phyloP scores from a whole-genome alignment of 37 sponge, comb jelly and placozoan species.

The Mnemiopsis leidyi region DNA sequence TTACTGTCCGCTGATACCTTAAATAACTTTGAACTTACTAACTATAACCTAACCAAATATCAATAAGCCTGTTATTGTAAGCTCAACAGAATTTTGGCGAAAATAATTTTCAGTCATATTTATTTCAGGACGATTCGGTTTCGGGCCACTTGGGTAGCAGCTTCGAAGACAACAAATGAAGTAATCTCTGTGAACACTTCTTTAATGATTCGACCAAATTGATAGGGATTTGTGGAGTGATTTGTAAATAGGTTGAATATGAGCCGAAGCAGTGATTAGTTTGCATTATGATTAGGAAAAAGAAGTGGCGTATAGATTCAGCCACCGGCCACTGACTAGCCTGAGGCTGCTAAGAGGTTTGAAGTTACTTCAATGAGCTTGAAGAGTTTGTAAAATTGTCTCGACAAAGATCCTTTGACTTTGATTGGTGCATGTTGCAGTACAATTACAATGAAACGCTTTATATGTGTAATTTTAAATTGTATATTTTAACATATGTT shows the following conservation, averaged over 20 bases:
- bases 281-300: too few species aligned
- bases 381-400: not conserved
- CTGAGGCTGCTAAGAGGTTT: too few species aligned
- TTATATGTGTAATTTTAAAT: not conserved
- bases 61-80: too few species aligned
- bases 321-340: too few species aligned
- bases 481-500: not conserved
- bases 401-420: not conserved
- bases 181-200: not conserved
- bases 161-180: slow-evolving; percentile 17
- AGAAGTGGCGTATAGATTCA: too few species aligned
- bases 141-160: not conserved
- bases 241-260: not conserved
- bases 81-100: too few species aligned
- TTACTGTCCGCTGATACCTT: too few species aligned
- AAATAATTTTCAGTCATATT: too few species aligned
- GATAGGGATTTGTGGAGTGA: not conserved
- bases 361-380: too few species aligned
- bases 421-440: too few species aligned
- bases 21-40: too few species aligned
- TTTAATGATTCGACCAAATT: not conserved
- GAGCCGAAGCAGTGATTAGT: not conserved
- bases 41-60: too few species aligned
- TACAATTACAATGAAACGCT: not conserved
- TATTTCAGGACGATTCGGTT: not conserved